A percentile compares a stretch with the other conserved stretches of the same genome.
These are phyloP conservation scores for Emys orbicularis DNA, from an alignment of 2,797 vertebrate species.

Conservation along the genomic window DNA sequence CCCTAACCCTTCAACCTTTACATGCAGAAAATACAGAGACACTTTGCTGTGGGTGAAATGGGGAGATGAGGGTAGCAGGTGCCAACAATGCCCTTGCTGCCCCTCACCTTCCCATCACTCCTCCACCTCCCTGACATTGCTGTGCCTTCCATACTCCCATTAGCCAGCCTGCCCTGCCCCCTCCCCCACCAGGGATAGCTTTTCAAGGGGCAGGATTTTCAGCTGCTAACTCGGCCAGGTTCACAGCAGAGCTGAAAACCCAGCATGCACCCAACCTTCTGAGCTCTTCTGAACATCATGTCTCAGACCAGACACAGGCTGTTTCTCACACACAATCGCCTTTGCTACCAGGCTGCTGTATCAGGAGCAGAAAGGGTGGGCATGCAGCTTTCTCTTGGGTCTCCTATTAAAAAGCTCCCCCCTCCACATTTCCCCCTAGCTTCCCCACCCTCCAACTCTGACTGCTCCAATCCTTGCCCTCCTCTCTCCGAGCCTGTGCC, in stretches of 20 bases:
- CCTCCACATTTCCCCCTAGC: not conserved
- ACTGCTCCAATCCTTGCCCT: not conserved
- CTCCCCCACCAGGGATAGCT: not conserved
- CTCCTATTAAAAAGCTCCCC: not conserved
- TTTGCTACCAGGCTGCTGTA: not conserved
- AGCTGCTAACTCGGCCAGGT: not conserved
- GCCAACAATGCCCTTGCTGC: not conserved
- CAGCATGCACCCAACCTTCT: not conserved
- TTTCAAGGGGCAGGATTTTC: not conserved
- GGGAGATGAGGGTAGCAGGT: not conserved
- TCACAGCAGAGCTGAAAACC: not conserved
- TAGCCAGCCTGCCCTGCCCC: not conserved
- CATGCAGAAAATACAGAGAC: not conserved
- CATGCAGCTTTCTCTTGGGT: not conserved
- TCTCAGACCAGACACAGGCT: not conserved
- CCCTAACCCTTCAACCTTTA: not conserved
- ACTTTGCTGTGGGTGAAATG: not conserved
- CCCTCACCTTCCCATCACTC: not conserved
- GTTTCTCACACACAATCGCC: not conserved
- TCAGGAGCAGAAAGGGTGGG: not conserved
- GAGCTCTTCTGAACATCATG: not conserved
- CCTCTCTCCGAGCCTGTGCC: not conserved
- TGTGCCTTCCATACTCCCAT: not conserved
- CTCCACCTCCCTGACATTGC: fast-evolving
- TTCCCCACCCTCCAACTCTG: not conserved